Evolutionary conservation across 1,140 invertebrate species (phyloP).

Genomic region (Heliconius melpomene): DNA sequence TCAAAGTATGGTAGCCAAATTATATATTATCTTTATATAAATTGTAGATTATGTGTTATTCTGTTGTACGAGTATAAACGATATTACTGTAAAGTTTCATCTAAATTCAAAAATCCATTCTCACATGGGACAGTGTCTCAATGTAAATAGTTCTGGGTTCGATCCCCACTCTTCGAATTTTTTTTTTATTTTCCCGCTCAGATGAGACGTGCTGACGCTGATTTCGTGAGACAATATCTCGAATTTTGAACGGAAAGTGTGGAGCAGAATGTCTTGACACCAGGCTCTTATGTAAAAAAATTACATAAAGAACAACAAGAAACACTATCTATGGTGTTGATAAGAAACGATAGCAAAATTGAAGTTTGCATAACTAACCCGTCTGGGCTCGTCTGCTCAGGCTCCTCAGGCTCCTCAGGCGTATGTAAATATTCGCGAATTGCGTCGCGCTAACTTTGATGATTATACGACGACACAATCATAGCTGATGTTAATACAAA

Average conservation of each 20-base stretch:
- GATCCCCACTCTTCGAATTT: too few species aligned
- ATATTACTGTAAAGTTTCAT: too few species aligned
- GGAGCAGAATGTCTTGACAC: not conserved
- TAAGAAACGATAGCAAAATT: slow-evolving; percentile 35
- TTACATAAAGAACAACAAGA: not conserved
- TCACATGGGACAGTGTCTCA: too few species aligned
- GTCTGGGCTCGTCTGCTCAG: slow-evolving; percentile 34
- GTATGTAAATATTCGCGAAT: slow-evolving; percentile 47
- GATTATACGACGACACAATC: slow-evolving; percentile 39
- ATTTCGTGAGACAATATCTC: too few species aligned
- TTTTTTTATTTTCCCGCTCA: too few species aligned
- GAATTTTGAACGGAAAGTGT: too few species aligned
- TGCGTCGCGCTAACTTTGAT: slow-evolving; percentile 42
- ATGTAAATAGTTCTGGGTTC: too few species aligned
- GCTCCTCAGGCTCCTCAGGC: slow-evolving; percentile 34
- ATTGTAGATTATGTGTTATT: too few species aligned
- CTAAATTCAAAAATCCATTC: too few species aligned
- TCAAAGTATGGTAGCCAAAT: not conserved
- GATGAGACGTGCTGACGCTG: too few species aligned
- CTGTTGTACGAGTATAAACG: too few species aligned
- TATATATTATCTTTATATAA: too few species aligned
- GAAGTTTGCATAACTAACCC: slow-evolving; percentile 40
- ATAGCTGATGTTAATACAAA: slow-evolving; percentile 21
- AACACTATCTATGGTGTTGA: slow-evolving; percentile 10
- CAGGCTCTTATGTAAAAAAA: not conserved